Evolutionary conservation across 2,888 invertebrate species (phyloP), one percentile per base, ranked within the genome.

Genomic region (Pollenia labialis): DNA sequence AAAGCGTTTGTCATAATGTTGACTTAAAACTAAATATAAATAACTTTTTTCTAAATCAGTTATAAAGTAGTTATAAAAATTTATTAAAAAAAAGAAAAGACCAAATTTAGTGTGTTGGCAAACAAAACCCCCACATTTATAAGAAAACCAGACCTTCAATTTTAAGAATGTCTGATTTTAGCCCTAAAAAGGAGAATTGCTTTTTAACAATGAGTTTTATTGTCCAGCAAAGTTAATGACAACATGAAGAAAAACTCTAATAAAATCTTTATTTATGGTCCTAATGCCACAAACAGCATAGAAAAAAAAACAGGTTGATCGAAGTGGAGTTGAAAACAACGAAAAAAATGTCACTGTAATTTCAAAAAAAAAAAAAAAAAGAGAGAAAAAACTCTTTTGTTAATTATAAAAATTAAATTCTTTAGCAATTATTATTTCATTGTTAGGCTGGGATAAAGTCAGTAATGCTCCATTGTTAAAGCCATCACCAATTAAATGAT

Each of bases 401-500:
- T 48, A 75, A 79, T 52, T 60, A 60, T 32, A 54, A 74, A 75
- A 68, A 66, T n/a, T 44, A 60, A 83, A 77, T 71, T 82, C 80
- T 48, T 80, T 81, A 71, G 48, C 74, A 81, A 81, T 82, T 82
- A 80, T 72, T 64, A 32, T 74, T 68, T 68, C 52, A 88, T 72
- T 82, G 66, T 77, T 75, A 58, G 10, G 42, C 10, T 68, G 60
- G 62, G 58, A 60, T 76, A 48, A n/a, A 58, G 66, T 16, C 44
- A 50, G 54, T 40, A 14, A 46, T 46, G 12, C 60, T 58, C 62
- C 69, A 79, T 89, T 88, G 89, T 89, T 77, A 9, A 32, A 62
- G 71, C 85, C 83, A 64, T 88, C 88, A 89, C 87, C 88, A 84
- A 85, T 88, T 72, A 76, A 81, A 85, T 89, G 89, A 88, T 89